These are phyloP conservation scores for Zenarchopterus dispar DNA, from an alignment of 2,797 vertebrate genomes.

Conservation along the genomic window DNA sequence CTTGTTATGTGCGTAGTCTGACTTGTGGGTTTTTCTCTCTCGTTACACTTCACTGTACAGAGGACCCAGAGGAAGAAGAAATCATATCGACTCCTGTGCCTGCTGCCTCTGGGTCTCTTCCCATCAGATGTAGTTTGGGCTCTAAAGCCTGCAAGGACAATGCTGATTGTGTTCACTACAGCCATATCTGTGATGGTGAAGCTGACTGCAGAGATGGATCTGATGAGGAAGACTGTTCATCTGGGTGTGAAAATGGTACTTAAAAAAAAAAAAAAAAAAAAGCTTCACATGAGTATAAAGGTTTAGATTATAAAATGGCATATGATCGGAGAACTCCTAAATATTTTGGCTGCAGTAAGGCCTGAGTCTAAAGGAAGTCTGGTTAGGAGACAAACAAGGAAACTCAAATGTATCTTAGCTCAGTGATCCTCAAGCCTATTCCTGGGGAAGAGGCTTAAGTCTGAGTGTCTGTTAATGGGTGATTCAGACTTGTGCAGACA, in stretches of 20 bases:
- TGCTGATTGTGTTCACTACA: conserved; percentile 77
- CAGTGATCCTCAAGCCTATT: too few species aligned
- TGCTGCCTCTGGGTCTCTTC: conserved; percentile 39
- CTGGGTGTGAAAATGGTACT: conserved; percentile 68
- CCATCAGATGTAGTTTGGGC: conserved; percentile 64
- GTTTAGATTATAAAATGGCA: too few species aligned
- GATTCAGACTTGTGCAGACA: too few species aligned
- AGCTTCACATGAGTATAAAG: too few species aligned
- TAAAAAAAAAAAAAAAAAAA: too few species aligned
- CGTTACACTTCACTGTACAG: conserved; percentile 17
- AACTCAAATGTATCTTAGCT: too few species aligned
- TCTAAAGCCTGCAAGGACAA: conserved; percentile 79
- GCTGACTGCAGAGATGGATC: conserved; percentile 88
- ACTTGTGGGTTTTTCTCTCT: neutral
- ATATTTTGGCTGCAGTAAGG: too few species aligned
- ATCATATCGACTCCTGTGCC: neutral
- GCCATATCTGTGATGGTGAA: conserved; percentile 86
- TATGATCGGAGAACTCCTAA: too few species aligned
- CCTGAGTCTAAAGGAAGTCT: too few species aligned
- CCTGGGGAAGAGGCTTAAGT: too few species aligned
- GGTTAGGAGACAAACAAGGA: too few species aligned
- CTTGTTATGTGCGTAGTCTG: neutral
- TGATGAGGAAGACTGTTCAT: conserved; percentile 85
- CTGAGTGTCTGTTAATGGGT: too few species aligned
- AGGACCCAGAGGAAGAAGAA: conserved; percentile 16